Conservation (phyloP, 1,140 invertebrate species). For the Procambarus virginalis region DNA sequence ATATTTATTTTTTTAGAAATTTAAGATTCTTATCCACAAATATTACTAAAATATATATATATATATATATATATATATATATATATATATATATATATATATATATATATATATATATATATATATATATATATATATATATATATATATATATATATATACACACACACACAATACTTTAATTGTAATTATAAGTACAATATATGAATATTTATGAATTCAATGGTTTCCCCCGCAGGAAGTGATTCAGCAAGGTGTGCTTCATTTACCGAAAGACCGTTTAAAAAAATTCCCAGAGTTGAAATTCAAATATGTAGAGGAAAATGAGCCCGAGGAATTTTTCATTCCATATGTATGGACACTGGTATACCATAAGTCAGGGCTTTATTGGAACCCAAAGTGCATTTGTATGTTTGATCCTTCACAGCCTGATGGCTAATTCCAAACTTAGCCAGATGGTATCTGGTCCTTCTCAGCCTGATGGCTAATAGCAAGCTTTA, state of each 20-base stretch:
- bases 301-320: slow-evolving; percentile 99
- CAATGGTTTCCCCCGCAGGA: slow-evolving; percentile 27
- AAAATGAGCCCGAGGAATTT: slow-evolving; percentile 98
- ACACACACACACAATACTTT: background rate
- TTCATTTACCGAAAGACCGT: slow-evolving; percentile 64
- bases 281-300: slow-evolving; percentile 97
- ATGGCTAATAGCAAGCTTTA: too few relatives aligned
- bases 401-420: slow-evolving; percentile 67
- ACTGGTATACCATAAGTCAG: slow-evolving; percentile 86
- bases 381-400: slow-evolving; percentile 83
- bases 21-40: too few relatives aligned
- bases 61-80: slow-evolving; percentile 25
- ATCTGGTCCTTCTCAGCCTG: background rate
- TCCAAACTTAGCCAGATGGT: background rate
- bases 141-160: slow-evolving; percentile 25
- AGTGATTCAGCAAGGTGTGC: slow-evolving; percentile 69
- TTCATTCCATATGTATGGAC: slow-evolving; percentile 99
- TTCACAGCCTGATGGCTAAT: slow-evolving; percentile 51
- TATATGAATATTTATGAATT: background rate
- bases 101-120: slow-evolving; percentile 25
- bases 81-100: slow-evolving; percentile 25
- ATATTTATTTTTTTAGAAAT: too few relatives aligned
- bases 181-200: background rate
- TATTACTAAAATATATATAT: background rate
- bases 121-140: slow-evolving; percentile 25